Percentiles rank a stretch among this genome's conserved stretches.
phyloP scores from a whole-genome alignment of 37 sponge, comb jelly and placozoan species.

The Petrosia ficiformis region DNA sequence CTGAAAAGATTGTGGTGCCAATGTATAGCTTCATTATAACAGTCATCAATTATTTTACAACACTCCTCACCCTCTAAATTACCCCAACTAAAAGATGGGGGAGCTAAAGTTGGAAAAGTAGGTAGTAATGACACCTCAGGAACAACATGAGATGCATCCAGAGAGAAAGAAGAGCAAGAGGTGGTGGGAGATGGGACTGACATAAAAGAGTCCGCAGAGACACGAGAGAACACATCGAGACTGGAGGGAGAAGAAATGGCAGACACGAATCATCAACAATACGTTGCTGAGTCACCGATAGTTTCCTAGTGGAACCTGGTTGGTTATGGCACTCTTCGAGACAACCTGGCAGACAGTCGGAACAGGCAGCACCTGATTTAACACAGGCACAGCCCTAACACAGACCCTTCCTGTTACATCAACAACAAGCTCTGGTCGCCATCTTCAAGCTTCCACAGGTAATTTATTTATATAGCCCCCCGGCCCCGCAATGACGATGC shows the following conservation, averaged over 20 bases:
- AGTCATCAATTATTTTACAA: not conserved
- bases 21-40: constrained; percentile 10
- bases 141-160: not conserved
- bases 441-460: no score
- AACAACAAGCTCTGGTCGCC: constrained; percentile 20
- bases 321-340: constrained; percentile 7
- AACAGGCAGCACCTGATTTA: constrained; percentile 3
- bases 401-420: constrained; percentile 13
- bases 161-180: not conserved
- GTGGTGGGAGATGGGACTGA: not conserved
- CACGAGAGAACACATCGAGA: not conserved
- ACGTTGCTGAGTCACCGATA: no score
- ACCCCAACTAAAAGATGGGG: constrained; percentile 14
- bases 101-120: not conserved
- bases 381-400: constrained; percentile 15
- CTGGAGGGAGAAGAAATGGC: not conserved
- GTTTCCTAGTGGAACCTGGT: no score
- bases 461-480: no score
- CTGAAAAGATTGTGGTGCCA: constrained; percentile 13
- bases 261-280: not conserved
- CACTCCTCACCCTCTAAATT: not conserved
- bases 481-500: no score
- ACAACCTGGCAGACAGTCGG: not conserved
- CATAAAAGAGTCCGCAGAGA: not conserved
- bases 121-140: constrained; percentile 1